Evolutionary conservation across 2,888 invertebrate species (phyloP), one percentile per base, ranked within the genome.

Genomic region (Drosophila longiperda): DNA sequence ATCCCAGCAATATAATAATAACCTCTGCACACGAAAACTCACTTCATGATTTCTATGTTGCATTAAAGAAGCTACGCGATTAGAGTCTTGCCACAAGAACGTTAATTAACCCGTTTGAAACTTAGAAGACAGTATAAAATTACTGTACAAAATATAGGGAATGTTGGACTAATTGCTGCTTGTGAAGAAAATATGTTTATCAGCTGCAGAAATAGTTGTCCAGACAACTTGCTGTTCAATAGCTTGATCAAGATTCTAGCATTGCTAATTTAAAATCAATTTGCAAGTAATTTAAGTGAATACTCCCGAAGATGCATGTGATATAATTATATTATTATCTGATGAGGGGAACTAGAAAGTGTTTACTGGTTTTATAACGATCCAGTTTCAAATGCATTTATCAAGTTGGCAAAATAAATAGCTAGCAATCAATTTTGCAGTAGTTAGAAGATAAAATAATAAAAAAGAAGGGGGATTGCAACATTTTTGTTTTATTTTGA

Each of bases 181-280:
- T 23, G 29, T 3, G 23, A 23, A n/a, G 36, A 52, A 23, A 66
- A 63, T 20, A 36, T 36, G 36, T 45, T 12, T 36, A 53, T 38
- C 48, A 45, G n/a, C 40, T 45, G 5, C 17, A 11, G 7, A 29
- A 29, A 62, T 45, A 20, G 62, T 23, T 23, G 63, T 11, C 54
- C n/a, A 29, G 33, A 1, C 45, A 45, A 45, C 20, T 54, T 33
- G 38, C 36, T 54, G 55, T 54, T 40, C 58, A 73, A 78, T 79
- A 66, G 61, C 55, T 33, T 20, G 48, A 42, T 49, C 45, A 58
- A 69, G 72, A 64, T 81, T 66, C 72, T 74, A 57, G 48, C 33
- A 72, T 64, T 64, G 57, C 20, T 84, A 86, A 89, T 90, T 90
- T 89, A 75, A 90, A 90, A 87, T 90, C 89, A 90, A 90, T 90